A percentile compares a stretch with the other conserved stretches of the same genome.
These are phyloP conservation scores for Agrochola lota DNA, from an alignment of 2,888 invertebrate genomes.

Conservation along the genomic window DNA sequence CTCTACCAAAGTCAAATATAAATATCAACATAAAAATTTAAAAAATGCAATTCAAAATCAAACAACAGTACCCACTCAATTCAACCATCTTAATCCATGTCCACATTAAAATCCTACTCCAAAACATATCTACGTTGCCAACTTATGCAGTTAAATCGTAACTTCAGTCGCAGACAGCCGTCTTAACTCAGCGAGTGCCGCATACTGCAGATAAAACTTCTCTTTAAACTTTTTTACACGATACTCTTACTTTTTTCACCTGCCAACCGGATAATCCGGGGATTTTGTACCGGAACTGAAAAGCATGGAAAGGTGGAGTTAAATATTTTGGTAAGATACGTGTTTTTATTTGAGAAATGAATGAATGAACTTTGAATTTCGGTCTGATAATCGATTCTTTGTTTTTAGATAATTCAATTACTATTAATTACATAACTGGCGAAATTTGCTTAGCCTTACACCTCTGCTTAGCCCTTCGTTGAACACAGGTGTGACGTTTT, in stretches of 20 bases:
- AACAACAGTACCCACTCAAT: neutral
- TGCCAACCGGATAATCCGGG: conserved; percentile 43
- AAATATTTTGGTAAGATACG: neutral
- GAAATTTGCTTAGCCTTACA: too few species aligned
- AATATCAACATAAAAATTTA: too few species aligned
- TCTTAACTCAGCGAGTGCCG: conserved; percentile 40
- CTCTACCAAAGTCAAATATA: too few species aligned
- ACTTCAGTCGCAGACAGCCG: conserved; percentile 39
- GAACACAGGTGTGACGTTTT: too few species aligned
- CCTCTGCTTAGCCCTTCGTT: too few species aligned
- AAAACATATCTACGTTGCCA: conserved; percentile 8
- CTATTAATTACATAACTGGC: too few species aligned
- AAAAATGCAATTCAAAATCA: neutral
- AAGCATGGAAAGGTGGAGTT: neutral
- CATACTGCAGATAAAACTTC: conserved; percentile 56
- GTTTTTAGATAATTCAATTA: neutral
- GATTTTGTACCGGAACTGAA: conserved; percentile 25
- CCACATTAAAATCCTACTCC: conserved; percentile 7
- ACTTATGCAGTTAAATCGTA: conserved; percentile 48
- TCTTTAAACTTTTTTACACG: conserved; percentile 36
- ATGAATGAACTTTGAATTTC: neutral
- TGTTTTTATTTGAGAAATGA: neutral
- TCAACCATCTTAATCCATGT: conserved; percentile 5
- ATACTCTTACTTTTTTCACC: conserved; percentile 52
- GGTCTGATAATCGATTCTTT: too few species aligned